A percentile compares a stretch with the other conserved stretches of the same genome.
phyloP scores from a whole-genome alignment of 1,140 invertebrate species.

The Tetraneura akinire region DNA sequence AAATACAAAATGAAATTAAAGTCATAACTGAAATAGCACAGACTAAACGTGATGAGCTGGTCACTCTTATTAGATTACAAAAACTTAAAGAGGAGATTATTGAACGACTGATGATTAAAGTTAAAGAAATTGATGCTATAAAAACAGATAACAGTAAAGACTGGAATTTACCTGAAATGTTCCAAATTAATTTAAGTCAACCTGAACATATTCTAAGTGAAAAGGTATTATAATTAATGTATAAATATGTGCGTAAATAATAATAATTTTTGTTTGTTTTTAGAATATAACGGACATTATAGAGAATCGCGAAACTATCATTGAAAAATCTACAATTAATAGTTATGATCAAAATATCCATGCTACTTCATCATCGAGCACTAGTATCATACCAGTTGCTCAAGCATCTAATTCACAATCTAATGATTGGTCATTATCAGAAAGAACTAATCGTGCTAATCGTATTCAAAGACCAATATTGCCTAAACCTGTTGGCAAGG shows the following conservation, averaged over 20 bases:
- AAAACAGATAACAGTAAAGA: constrained; percentile 47
- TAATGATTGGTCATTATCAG: constrained; percentile 32
- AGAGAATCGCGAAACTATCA: constrained; percentile 23
- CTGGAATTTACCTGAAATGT: constrained; percentile 48
- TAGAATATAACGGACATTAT: constrained; percentile 36
- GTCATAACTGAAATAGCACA: constrained; percentile 45
- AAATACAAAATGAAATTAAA: constrained; percentile 49
- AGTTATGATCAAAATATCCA: constrained; percentile 10
- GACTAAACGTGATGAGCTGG: constrained; percentile 42
- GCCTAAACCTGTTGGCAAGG: constrained; percentile 54
- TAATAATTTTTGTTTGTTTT: background rate
- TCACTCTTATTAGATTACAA: constrained; percentile 41
- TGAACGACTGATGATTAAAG: constrained; percentile 39
- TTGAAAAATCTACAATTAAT: constrained; percentile 3
- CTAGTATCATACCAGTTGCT: constrained; percentile 3
- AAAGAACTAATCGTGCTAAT: constrained; percentile 3
- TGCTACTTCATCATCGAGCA: background rate
- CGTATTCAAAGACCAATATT: constrained; percentile 52
- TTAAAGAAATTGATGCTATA: constrained; percentile 33
- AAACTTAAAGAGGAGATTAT: constrained; percentile 46
- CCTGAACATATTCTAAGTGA: constrained; percentile 36
- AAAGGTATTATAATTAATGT: constrained; percentile 42
- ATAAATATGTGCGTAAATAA: background rate
- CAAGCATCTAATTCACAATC: background rate
- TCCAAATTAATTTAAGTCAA: constrained; percentile 48